Evolutionary conservation across 2,888 invertebrate genomes (phyloP), one percentile per base, ranked within the genome.

Genomic region (Thelaira solivaga): DNA sequence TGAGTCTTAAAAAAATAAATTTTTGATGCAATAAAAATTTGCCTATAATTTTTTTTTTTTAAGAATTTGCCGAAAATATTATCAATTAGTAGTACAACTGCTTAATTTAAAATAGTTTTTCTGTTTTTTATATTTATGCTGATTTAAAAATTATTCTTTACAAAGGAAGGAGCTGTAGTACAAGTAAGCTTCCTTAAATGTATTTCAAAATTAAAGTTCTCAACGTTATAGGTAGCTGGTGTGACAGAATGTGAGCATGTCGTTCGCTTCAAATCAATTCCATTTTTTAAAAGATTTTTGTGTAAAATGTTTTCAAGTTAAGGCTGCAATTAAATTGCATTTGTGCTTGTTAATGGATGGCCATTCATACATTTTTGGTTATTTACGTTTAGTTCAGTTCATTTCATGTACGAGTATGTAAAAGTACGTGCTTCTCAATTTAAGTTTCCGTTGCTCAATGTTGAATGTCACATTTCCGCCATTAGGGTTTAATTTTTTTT

Each of bases 391-490:
- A 18, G 22, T 51, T 11, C 13, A 53, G 11, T 41, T 43, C 34
- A 31, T n/a, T 39, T 24, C 39, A 29, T 65, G 20, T 26, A 11
- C 22, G 7, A 7, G n/a, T 49, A 16, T 49, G 57, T 31, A 41
- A 39, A 43, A 59, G 34, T 67, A 74, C 74, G 74, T 74, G 74
- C 59, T 67, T 74, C 53, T 61, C 49, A 74, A 65, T 74, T 64
- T 51, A 26, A 43, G 59, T 67, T 59, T 59, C 59, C 74, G 74
- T 67, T 67, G 45, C 31, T 61, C 74, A 67, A 74, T 67, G 67
- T 59, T 59, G 67, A 74, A 74, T 74, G 74, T 65, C 65, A 73
- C 73, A 73, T 73, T 65, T 65, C 73, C 65, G 73, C 65, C 59
- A 73, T 65, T 59, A 65, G 49, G 49, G 43, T 65, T 49, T 49